Evolutionary conservation across 2,888 invertebrate species (phyloP).

Genomic region (Troglohyphantes excavatus): DNA sequence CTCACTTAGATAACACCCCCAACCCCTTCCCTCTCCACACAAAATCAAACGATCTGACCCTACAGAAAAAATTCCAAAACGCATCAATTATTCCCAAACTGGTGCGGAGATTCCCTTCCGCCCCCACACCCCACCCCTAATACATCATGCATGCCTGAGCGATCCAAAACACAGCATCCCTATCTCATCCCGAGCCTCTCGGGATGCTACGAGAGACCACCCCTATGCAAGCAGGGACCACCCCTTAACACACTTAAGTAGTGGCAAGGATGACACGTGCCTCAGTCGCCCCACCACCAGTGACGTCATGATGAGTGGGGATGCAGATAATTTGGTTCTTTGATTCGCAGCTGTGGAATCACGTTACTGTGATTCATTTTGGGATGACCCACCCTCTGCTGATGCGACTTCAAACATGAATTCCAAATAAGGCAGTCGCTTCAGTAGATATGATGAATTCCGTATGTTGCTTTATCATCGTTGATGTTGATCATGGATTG

Average conservation of each 20-base stretch:
- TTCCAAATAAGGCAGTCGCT: no score
- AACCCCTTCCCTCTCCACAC: background rate
- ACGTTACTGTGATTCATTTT: conserved; percentile 50
- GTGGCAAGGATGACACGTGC: conserved; percentile 48
- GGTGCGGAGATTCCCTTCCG: conserved; percentile 21
- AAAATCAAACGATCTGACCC: conserved; percentile 61
- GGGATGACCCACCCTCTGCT: background rate
- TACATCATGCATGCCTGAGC: conserved; percentile 55
- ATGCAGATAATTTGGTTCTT: conserved; percentile 34
- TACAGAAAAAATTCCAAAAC: conserved; percentile 17
- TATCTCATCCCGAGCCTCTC: conserved; percentile 23
- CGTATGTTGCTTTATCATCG: no score
- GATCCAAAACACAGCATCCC: conserved; percentile 27
- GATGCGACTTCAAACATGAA: background rate
- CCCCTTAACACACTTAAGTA: conserved; percentile 27
- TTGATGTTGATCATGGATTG: no score
- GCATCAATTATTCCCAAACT: conserved; percentile 56
- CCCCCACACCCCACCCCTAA: background rate
- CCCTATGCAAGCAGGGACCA: conserved; percentile 10
- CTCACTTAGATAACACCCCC: background rate
- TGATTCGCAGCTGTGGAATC: conserved; percentile 35
- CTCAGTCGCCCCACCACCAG: background rate
- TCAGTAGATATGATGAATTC: no score
- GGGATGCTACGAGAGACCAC: conserved; percentile 20
- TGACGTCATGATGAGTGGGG: conserved; percentile 45